These are phyloP conservation scores for Cydia pomonella DNA, from an alignment of 1,140 invertebrate species.

Conservation along the genomic window DNA sequence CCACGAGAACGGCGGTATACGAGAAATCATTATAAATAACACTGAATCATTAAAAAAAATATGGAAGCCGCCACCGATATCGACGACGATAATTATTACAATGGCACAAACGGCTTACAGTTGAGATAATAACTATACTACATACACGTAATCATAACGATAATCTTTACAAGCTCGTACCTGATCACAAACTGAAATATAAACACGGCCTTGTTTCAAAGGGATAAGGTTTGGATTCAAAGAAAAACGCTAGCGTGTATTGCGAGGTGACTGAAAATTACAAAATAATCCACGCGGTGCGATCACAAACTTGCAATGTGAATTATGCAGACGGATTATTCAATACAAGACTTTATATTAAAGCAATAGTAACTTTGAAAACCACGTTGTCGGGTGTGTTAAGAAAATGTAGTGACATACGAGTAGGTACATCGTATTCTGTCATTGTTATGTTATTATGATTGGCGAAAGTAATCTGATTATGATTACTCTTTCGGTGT, in stretches of 20 bases:
- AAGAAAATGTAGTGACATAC: background rate
- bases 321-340: background rate
- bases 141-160: background rate
- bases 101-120: conserved; percentile 18
- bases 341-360: background rate
- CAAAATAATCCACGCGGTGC: conserved; percentile 14
- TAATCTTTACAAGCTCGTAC: background rate
- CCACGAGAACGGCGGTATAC: conserved; percentile 81
- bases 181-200: background rate
- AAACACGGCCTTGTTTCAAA: background rate
- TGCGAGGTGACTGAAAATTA: background rate
- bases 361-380: background rate
- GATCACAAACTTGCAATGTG: background rate
- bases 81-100: conserved; percentile 74
- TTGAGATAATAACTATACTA: background rate
- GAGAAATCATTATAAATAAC: conserved; percentile 45
- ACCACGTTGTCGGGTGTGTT: background rate
- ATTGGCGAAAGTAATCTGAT: background rate
- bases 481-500: background rate
- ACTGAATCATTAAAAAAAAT: conserved; percentile 36
- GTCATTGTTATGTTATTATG: background rate
- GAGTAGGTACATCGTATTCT: background rate
- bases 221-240: background rate
- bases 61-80: conserved; percentile 1
- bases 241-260: background rate